Evolutionary conservation across 1,140 invertebrate species (phyloP), one percentile per base, ranked within the genome.

Genomic region (Zaprionus ghesquierei): DNA sequence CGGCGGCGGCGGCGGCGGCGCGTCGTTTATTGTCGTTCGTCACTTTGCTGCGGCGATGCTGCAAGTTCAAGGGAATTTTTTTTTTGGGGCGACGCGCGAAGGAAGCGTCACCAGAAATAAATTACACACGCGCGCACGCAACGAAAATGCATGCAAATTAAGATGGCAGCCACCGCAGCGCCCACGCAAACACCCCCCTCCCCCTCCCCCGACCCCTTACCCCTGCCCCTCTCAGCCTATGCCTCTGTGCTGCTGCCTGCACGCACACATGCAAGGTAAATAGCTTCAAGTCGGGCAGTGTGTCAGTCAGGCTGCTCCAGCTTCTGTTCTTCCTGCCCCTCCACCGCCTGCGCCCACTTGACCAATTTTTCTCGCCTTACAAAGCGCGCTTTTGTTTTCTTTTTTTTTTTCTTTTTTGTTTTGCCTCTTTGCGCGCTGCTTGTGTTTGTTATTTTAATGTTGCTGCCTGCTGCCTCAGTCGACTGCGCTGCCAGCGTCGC

Each of bases 11-110:
- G 5, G 0, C n/a, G 6, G 6, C 38, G 18, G 5, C 15, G 18
- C 41, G 18, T 46, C 35, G 35, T 46, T 46, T 18, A 22, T 22
- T 18, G 18, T 22, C 41, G 18, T 46, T 46, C 41, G 41, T 41
- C 35, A 12, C 46, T 10, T 12, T 20, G n/a, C n/a, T 22, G 54
- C 54, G 23, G 18, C 15, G 33, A 22, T 55, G 27, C 53, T 58
- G 55, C 55, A 80, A 80, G 78, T 80, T 80, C 78, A 80, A 80
- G 78, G 78, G 68, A 80, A 80, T 68, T 72, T 46, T 68, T 72
- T 46, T 41, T 27, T 4, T 4, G 25, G n/a, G 20, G 33, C 55
- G 55, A 58, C 33, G 20, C 55, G 31, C 20, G 51, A 27, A 49
- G 44, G 9, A 12, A 5, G 22, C 22, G 49, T n/a, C 31, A 22